Evolutionary conservation across 1,140 invertebrate species (phyloP).

Genomic region (Sarcophaga bullata): DNA sequence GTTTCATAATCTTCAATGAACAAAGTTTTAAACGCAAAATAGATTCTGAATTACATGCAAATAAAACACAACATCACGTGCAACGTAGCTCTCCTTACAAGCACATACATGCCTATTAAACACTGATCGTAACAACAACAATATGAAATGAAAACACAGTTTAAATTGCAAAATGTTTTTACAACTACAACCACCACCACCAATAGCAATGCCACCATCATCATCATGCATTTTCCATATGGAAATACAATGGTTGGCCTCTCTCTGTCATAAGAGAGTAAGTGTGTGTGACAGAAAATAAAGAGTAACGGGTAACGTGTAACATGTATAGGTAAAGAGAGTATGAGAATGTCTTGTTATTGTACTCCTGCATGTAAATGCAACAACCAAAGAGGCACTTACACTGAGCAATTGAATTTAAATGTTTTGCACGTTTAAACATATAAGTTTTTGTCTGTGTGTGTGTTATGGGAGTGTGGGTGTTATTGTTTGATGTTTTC

Average conservation of each 20-base stretch:
- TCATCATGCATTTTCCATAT: no score
- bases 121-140: background rate
- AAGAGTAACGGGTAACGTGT: background rate
- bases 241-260: no score
- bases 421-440: constrained; percentile 1
- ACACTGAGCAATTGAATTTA: constrained; percentile 37
- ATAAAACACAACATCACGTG: no score
- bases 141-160: background rate
- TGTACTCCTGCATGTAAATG: background rate
- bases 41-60: constrained; percentile 16
- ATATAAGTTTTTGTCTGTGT: constrained; percentile 6
- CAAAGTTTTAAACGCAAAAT: constrained; percentile 28
- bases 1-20: constrained; percentile 18
- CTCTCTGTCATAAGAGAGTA: background rate
- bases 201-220: background rate
- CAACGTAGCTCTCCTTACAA: no score
- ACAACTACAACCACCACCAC: background rate
- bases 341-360: background rate
- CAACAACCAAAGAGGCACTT: background rate
- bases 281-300: background rate
- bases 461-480: constrained; percentile 3
- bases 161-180: background rate
- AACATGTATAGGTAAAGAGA: background rate
- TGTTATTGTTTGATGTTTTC: background rate
- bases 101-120: background rate